Conservation (phyloP, 2,797 vertebrate species). For the Myotis daubentonii region DNA sequence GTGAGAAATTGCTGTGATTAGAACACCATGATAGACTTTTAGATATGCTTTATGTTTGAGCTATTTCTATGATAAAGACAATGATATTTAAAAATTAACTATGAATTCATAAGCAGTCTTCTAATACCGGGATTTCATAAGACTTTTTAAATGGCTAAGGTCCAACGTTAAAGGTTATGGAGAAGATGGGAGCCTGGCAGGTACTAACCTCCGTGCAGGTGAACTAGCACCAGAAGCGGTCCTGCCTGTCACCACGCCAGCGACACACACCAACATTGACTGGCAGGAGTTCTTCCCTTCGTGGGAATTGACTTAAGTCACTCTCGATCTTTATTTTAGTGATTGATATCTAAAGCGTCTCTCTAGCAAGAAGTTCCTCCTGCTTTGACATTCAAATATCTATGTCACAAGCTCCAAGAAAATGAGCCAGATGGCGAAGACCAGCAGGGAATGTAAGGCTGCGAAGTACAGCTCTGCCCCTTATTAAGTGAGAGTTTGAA, state of each 20-base stretch:
- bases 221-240: not conserved
- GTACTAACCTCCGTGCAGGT: not conserved
- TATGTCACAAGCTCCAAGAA: constrained; percentile 60
- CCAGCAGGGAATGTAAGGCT: constrained; percentile 43
- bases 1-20: not conserved
- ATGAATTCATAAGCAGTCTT: constrained; percentile 10
- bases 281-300: constrained; percentile 34
- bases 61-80: not conserved
- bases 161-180: not conserved
- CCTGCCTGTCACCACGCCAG: not conserved
- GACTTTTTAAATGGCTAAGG: not conserved
- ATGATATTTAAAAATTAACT: constrained; percentile 42
- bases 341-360: constrained; percentile 61
- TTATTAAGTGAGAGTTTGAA: constrained; percentile 49
- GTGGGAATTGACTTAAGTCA: constrained; percentile 58
- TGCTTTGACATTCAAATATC: constrained; percentile 71
- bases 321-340: constrained; percentile 59
- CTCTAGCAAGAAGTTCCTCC: constrained; percentile 55
- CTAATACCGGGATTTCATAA: not conserved
- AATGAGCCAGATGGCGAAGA: constrained; percentile 67
- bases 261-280: not conserved
- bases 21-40: not conserved
- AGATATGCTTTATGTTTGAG: not conserved
- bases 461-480: constrained; percentile 17
- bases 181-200: not conserved